Conservation (phyloP, 2,888 invertebrate species). For the Apodemia zela region DNA sequence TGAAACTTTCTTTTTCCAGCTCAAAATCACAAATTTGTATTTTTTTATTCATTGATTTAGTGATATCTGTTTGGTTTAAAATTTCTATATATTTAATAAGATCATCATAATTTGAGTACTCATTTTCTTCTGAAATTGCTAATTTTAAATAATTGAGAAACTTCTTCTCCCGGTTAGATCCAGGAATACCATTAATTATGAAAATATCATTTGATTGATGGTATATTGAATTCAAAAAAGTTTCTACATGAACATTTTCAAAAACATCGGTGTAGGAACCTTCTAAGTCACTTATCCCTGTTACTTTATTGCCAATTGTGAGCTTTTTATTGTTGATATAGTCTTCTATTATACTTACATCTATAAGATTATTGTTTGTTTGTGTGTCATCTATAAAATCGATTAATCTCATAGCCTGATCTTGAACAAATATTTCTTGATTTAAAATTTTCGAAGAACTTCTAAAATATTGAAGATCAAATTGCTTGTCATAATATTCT, state of each 20-base stretch:
- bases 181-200: constrained; percentile 5
- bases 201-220: not conserved
- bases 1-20: not conserved
- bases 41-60: not conserved
- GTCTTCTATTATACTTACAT: constrained; percentile 3
- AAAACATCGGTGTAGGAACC: not conserved
- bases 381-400: not conserved
- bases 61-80: not conserved
- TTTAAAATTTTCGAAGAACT: not conserved
- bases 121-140: not conserved
- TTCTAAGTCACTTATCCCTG: not conserved
- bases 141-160: not conserved
- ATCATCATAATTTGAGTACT: not conserved
- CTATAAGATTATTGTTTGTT: not conserved
- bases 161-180: not conserved
- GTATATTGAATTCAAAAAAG: not conserved
- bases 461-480: not conserved
- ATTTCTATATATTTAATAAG: not conserved
- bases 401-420: not conserved
- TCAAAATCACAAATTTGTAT: not conserved
- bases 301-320: not conserved
- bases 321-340: not conserved
- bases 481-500: not conserved
- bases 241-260: not conserved
- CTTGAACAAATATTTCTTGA: not conserved